Base-by-base conservation (phyloP, 2,888 invertebrate species). In the Dilophus febrilis region DNA sequence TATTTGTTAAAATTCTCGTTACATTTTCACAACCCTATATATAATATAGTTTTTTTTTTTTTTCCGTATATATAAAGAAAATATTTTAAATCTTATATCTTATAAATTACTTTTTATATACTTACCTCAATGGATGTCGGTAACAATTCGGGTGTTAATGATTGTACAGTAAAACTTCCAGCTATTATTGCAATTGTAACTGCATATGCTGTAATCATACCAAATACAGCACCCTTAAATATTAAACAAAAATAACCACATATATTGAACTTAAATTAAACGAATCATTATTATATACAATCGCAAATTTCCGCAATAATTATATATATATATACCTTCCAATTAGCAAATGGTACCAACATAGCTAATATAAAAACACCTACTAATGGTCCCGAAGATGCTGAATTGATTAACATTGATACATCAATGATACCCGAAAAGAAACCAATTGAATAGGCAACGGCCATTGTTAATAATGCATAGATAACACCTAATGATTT, bases 291-390 rank as follows among this genome's bases (percentile, higher is more conserved):
- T n/a, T n/a, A n/a, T n/a, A n/a, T n/a, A n/a, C n/a, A n/a, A n/a
- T n/a, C n/a, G n/a, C n/a, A n/a, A n/a, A 22, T 22, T 22, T 22
- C 4, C 22, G 8, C 22, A 22, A 22, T 22, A 22, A 22, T 22
- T 22, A 22, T 8, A 22, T 22, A 22, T 29, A 29, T 7, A 8
- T n/a, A 56, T 54, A 72, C 76, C 59, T 77, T 84, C 69, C 83
- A 84, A 52, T 87, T 87, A 27, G 81, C 81, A 44, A 78, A 68
- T 0, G 87, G 90, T 38, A 85, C 73, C 38, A 88, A 64, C 57
- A 87, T 80, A 1, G 88, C 90, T 39, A 88, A 59, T 4, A 86
- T 59, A 51, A 88, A 87, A 31, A 84, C 86, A 4, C 87, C 87
- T 1, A 86, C 64, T 5, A 87, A 63, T 1, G 86, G 86, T 1